Percentiles rank a stretch among this genome's conserved stretches.
These are phyloP conservation scores for Sthenelais limicola DNA, from an alignment of 2,888 invertebrate genomes.

Conservation along the genomic window DNA sequence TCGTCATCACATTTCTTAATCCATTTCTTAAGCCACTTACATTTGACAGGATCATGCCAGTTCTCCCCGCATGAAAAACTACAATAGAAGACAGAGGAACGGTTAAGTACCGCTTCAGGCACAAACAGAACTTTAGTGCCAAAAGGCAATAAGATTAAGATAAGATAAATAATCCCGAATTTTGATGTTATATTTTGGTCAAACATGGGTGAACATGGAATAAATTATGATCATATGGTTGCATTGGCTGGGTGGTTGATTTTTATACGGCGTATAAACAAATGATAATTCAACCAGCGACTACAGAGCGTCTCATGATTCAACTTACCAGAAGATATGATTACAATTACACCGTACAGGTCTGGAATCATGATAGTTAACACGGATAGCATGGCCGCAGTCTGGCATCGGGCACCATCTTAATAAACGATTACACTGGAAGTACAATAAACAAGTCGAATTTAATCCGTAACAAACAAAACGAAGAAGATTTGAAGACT, in stretches of 20 bases:
- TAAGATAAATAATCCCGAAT: too few relatives aligned
- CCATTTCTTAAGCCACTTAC: conserved; percentile 93
- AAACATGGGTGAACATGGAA: too few relatives aligned
- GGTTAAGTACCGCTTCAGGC: too few relatives aligned
- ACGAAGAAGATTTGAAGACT: too few relatives aligned
- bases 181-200: too few relatives aligned
- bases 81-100: too few relatives aligned
- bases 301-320: not conserved
- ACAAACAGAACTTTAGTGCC: too few relatives aligned
- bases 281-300: too few relatives aligned
- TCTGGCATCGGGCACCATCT: conserved; percentile 99
- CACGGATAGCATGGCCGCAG: conserved; percentile 89
- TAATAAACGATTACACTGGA: conserved; percentile 92
- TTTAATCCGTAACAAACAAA: conserved; percentile 16
- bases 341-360: conserved; percentile 94
- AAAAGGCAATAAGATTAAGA: too few relatives aligned
- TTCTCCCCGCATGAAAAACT: conserved; percentile 88
- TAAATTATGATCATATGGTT: too few relatives aligned
- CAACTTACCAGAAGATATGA: conserved; percentile 86
- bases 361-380: conserved; percentile 86
- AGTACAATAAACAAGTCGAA: conserved; percentile 17
- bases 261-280: too few relatives aligned
- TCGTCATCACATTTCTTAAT: conserved; percentile 99
- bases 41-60: conserved; percentile 95
- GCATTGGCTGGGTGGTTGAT: too few relatives aligned